phyloP scores from a whole-genome alignment of 2,888 invertebrate species.

The Dichetophora obliterata region DNA sequence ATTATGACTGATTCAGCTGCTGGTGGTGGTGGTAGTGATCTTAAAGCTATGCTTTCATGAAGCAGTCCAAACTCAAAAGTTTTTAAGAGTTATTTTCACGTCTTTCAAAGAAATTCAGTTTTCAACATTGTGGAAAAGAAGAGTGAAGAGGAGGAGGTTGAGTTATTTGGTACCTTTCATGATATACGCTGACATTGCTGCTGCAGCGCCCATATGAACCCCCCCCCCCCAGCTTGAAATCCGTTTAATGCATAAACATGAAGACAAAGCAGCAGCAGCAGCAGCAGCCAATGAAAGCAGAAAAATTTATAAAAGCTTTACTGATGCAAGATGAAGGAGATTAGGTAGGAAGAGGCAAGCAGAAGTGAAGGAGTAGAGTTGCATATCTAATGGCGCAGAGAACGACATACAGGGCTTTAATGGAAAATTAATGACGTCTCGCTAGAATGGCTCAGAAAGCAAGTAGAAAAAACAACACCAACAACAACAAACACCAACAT shows the following conservation, averaged over 20 bases:
- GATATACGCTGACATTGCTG: background rate
- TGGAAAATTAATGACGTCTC: conserved; percentile 49
- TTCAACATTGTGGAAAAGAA: background rate
- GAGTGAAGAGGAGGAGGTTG: background rate
- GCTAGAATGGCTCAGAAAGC: conserved; percentile 39
- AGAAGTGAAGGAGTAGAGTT: background rate
- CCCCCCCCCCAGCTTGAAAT: background rate
- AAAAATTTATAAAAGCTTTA: conserved; percentile 16
- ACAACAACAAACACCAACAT: conserved; percentile 40
- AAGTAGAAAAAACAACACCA: conserved; percentile 2
- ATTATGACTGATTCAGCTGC: background rate
- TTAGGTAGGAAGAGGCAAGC: background rate
- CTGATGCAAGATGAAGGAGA: conserved; percentile 17
- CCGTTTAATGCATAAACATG: conserved; percentile 24
- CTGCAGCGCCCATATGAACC: background rate
- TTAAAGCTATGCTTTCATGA: background rate
- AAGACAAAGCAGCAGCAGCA: conserved; percentile 11
- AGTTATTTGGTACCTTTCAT: background rate
- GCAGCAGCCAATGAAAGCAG: conserved; percentile 22
- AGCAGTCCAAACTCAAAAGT: background rate
- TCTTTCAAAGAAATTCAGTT: background rate
- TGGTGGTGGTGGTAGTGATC: background rate
- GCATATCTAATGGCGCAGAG: conserved; percentile 33
- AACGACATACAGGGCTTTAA: conserved; percentile 43
- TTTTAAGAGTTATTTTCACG: background rate